These are phyloP conservation scores for Agonopterix heracliana DNA, from an alignment of 2,888 invertebrate species.

Conservation along the genomic window DNA sequence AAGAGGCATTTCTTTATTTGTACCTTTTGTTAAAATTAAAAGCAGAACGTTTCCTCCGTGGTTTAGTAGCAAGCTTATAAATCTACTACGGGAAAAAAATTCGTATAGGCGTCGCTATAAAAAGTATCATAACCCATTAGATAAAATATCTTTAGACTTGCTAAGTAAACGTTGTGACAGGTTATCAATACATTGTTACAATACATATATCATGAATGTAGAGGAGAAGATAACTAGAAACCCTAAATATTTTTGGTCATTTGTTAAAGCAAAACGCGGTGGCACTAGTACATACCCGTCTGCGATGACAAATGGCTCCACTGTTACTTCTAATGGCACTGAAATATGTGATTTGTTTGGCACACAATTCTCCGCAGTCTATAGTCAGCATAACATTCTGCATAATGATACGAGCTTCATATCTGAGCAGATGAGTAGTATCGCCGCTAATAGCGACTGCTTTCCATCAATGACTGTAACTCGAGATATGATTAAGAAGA, in stretches of 20 bases:
- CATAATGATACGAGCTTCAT: neutral
- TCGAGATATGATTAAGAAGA: neutral
- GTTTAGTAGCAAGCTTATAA: neutral
- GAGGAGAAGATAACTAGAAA: neutral
- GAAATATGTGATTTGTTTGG: slow-evolving; percentile 3
- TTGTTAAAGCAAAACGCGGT: slow-evolving; percentile 1
- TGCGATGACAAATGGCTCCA: neutral
- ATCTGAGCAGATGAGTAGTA: neutral
- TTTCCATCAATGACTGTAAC: neutral
- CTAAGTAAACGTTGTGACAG: neutral
- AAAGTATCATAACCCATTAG: neutral
- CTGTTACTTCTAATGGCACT: neutral
- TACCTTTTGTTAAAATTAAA: neutral
- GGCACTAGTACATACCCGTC: neutral
- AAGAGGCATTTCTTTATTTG: neutral
- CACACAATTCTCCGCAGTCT: neutral
- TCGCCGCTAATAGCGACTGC: neutral
- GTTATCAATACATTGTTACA: neutral
- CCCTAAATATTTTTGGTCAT: slow-evolving; percentile 1
- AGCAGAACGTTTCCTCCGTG: neutral
- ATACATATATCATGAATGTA: neutral
- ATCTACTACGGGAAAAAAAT: neutral
- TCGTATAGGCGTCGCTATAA: neutral
- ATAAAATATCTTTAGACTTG: neutral
- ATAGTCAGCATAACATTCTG: neutral